Evolutionary conservation across 2,113 vertebrate genomes (phyloP), one percentile per base, ranked within the genome.

Genomic region (Cromileptes altivelis): DNA sequence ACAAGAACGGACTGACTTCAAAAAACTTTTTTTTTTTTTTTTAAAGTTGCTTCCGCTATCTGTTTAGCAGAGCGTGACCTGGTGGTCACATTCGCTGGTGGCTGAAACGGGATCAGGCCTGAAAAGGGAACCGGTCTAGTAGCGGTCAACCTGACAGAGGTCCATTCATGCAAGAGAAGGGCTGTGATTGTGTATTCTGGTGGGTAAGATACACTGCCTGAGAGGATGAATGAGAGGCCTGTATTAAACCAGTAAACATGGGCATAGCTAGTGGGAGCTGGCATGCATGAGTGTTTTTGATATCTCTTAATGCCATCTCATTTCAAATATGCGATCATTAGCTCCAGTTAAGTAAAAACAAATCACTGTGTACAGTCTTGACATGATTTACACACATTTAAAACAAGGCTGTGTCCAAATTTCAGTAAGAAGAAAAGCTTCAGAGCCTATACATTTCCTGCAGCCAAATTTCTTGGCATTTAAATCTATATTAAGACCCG

Each of bases 131-230:
- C 6, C 55, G 18, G 80, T 80, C 42, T 55, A 71, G 25, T 55
- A 71, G 25, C 21, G 64, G 81, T 81, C 71, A 60, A 89, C 42
- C 42, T 74, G 81, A 93, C 85, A 92, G 86, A 82, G 75, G 57
- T 60, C 88, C 81, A 92, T 94, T 95, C 91, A 94, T 75, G 72
- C 42, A 58, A 25, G 64, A 84, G 61, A 81, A 89, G 65, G 85
- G 79, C 62, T 84, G 82, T 63, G 67, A 92, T 90, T 93, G 88
- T 87, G 90, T 88, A 89, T 90, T 92, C 83, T 68, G 78, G 76
- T 88, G 81, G 60, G 78, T 86, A 80, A 76, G 60, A 76, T 33
- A 71, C 78, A 61, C 25, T 5, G 64, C 52, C 69, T 37, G 45
- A 76, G 27, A 78, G 83, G 17, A 89, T 92, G 86, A 92, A 92